Base-by-base conservation (phyloP, 2,113 vertebrate species). In the Octodon degus region DNA sequence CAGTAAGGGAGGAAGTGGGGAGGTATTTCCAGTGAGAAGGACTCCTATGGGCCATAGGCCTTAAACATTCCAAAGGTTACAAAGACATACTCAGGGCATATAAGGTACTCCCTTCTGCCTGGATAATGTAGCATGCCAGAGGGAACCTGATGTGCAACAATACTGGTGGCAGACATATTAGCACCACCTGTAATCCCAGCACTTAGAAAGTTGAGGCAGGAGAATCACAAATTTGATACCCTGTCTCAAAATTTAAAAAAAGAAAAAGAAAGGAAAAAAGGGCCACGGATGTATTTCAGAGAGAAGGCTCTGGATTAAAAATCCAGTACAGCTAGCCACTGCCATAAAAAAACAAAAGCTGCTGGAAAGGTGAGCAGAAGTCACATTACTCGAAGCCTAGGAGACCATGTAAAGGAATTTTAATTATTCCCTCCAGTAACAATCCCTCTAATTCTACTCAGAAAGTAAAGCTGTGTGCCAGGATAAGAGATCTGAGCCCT, bases 401-500 rank as follows among this genome's bases (percentile, higher is more conserved):
- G 80, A 89, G 77, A 53, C 30, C 82, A 72, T 17, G 6, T 67
- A 32, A 95, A 93, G 37, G 55, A 58, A 58, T 89, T 37, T 81
- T 40, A 88, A 95, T 88, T 68, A 47, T 82, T 72, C 62, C 77
- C n/a, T 95, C 70, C 50, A 67, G 77, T 34, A 90, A 90, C 40
- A 89, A 96, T 82, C 40, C n/a, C 72, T 68, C 20, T 17, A 55
- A 84, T 80, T 94, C 74, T 89, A 32, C 58, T 95, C 67, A 67
- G 60, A 79, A 16, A 58, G 5, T 93, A 32, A 94, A 94, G 58
- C 67, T 37, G 30, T 81, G 37, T 70, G 60, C 68, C 34, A 89
- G 40, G 62, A 86, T 86, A 79, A 95, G 50, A 93, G 65, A 3
- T 62, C 77, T 95, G 55, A 92, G 80, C 11, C n/a, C 60, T 95